Base-by-base conservation (phyloP, 1,140 invertebrate genomes). In the Anastrepha ludens region DNA sequence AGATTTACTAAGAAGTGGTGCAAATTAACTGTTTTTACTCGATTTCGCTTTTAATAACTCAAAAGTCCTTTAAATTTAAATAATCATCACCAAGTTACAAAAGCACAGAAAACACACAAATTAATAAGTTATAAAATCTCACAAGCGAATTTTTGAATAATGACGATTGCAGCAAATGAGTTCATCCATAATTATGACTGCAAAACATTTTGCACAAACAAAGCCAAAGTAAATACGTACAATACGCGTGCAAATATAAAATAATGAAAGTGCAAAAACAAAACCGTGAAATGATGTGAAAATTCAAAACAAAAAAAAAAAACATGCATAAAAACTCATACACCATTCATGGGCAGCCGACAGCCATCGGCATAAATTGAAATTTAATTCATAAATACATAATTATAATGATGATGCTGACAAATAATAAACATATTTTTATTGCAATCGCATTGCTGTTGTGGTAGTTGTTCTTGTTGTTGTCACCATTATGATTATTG, bases 341-440 rank as follows among this genome's bases (percentile, higher is more conserved):
- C 50, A 55, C 13, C 41, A 47, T 74, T 74, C 39, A n/a, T 15
- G n/a, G 67, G 11, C 41, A 74, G 67, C 39, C 17, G 41, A 6
- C 64, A 62, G 39, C 67, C 41, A 11, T 13, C 41, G 11, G 67
- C 67, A 39, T 74, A 74, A 74, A 74, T 74, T 74, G 67, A 74
- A 74, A 74, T 41, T 44, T 74, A 74, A 74, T 74, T 74, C 67
- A 47, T 74, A 44, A 74, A 74, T 74, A 74, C 39, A 74, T 47
- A 74, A 74, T 74, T 17, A 74, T 47, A 41, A 74, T 17, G 67
- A 44, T 74, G 67, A 15, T 74, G 67, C 41, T 74, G 67, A 74
- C 41, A 74, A 41, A 74, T 17, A 74, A 47, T 74, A 74, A 74
- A 74, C 39, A 74, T n/a, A 9, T 74, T 44, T 2, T 29, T 39